Base-by-base conservation (phyloP, 2,888 invertebrate genomes). In the Ischnura elegans region DNA sequence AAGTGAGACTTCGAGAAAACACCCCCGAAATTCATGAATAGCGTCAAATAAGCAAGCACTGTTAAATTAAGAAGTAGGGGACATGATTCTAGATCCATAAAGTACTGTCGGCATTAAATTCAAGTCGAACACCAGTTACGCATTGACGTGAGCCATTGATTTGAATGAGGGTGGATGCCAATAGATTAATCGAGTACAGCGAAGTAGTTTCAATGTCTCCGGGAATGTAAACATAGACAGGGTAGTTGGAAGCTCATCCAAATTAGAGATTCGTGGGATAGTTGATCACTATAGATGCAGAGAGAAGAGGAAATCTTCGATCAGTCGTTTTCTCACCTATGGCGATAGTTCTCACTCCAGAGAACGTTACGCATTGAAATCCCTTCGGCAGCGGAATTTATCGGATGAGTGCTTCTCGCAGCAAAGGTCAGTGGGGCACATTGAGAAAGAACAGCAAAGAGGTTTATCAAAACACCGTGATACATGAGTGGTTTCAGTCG, bases 361-460 rank as follows among this genome's bases (percentile, higher is more conserved):
- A 4, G 76, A 76, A n/a, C 25, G 76, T 10, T 36, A 76, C 76
- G 61, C 13, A 90, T 66, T 61, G 13, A 43, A 43, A 36, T 42
- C 21, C 0, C 55, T 87, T 29, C n/a, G 61, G 43, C 10, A 90
- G 42, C 90, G 90, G 76, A 66, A 90, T 66, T 43, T 43, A 66
- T 66, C 61, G 61, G 66, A 66, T 43, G 90, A 55, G 90, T 51
- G 61, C 36, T n/a, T 21, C 55, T 43, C n/a, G 43, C 42, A 25
- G 90, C 55, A 90, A 61, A 61, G 90, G 66, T 90, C 61, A 90
- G 66, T 43, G 61, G 90, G 90, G 46, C 45, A n/a, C 16, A 36
- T 43, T 5, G 90, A n/a, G n/a, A 43, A 1, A 76, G 29, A 2
- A 25, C 8, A 5, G 13, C 21, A 61, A 36, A 76, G 36, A 3